Conservation (phyloP, 2,113 vertebrate genomes). For the Emydocephalus ijimae region DNA sequence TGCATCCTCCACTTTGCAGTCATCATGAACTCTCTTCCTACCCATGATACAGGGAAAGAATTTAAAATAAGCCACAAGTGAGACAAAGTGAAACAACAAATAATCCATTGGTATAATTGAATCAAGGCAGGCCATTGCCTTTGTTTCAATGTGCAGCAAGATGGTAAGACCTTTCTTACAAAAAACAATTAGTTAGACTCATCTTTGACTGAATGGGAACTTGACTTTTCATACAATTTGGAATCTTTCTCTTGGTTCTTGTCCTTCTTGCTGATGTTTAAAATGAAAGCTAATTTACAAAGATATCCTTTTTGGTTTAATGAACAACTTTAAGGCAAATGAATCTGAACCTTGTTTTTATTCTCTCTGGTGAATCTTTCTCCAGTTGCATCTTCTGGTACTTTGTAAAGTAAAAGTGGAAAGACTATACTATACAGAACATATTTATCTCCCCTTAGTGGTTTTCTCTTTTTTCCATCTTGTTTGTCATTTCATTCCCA, state of each 20-base stretch:
- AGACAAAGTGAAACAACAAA: not conserved
- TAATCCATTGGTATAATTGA: not conserved
- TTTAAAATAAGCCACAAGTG: not conserved
- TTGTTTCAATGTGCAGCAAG: not conserved
- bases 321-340: not conserved
- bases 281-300: not conserved
- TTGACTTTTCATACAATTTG: not conserved
- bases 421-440: constrained; percentile 40
- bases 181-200: not conserved
- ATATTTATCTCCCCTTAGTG: constrained; percentile 16
- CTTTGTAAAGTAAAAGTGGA: not conserved
- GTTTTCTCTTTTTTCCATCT: not conserved
- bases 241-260: not conserved
- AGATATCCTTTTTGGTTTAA: not conserved
- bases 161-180: not conserved
- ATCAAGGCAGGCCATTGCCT: not conserved
- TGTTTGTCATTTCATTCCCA: constrained; percentile 6
- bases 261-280: not conserved
- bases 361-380: not conserved
- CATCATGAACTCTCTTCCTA: not conserved
- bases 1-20: not conserved
- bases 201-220: not conserved
- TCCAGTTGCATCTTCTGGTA: not conserved
- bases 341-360: not conserved
- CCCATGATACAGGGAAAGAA: not conserved